Evolutionary conservation across 2,888 invertebrate species (phyloP).

Genomic region (Diogma glabrata): DNA sequence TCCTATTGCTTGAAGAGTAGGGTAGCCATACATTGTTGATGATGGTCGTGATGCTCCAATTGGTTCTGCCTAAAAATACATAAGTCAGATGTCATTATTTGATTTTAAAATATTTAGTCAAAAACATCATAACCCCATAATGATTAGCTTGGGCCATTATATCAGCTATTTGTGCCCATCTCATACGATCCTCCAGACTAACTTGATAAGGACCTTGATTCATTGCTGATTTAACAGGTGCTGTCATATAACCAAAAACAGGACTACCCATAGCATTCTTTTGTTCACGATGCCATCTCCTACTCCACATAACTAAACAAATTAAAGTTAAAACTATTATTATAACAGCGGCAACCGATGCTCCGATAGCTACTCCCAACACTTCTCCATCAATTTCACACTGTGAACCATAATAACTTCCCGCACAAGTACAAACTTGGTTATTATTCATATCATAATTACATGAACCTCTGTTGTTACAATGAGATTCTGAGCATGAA

Average conservation of each 20-base stretch:
- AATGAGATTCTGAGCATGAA: constrained; percentile 63
- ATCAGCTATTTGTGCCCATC: constrained; percentile 85
- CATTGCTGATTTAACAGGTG: constrained; percentile 54
- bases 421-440: constrained; percentile 53
- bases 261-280: constrained; percentile 69
- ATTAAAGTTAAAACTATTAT: constrained; percentile 79
- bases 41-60: constrained; percentile 63
- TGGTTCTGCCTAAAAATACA: constrained; percentile 50
- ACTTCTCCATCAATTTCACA: constrained; percentile 91
- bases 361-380: constrained; percentile 80
- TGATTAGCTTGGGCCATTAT: constrained; percentile 78
- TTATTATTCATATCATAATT: constrained; percentile 52
- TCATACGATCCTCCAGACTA: constrained; percentile 64
- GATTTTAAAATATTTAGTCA: constrained; percentile 8
- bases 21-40: constrained; percentile 75
- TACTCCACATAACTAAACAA: constrained; percentile 75
- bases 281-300: constrained; percentile 81
- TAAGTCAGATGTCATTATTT: neutral
- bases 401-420: constrained; percentile 76
- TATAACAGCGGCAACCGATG: constrained; percentile 76
- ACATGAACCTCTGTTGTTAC: constrained; percentile 78
- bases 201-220: constrained; percentile 67
- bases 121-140: constrained; percentile 61
- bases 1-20: constrained; percentile 39
- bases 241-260: constrained; percentile 77